Evolutionary conservation across 1,140 invertebrate species (phyloP).

Genomic region (Homarus americanus): DNA sequence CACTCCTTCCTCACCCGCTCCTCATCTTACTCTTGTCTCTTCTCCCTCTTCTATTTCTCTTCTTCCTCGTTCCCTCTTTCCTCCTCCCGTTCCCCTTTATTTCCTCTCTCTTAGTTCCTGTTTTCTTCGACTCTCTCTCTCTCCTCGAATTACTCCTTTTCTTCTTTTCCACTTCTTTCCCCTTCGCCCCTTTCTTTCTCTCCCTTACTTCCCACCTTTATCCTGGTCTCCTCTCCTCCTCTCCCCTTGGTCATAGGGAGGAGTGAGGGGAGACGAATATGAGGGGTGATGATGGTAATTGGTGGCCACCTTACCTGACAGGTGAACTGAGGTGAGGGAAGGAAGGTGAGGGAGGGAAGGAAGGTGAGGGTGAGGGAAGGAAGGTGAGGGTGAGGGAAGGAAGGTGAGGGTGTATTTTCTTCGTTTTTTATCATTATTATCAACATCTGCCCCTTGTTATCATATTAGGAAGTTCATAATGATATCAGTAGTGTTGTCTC

Average conservation of each 20-base stretch:
- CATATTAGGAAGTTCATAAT: too few relatives aligned
- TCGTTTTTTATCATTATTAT: too few relatives aligned
- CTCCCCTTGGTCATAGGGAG: not conserved
- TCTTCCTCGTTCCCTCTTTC: too few relatives aligned
- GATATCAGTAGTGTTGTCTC: too few relatives aligned
- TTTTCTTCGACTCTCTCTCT: not conserved
- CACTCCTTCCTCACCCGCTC: not conserved
- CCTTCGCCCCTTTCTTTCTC: slow-evolving; percentile 2
- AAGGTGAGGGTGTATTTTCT: too few relatives aligned
- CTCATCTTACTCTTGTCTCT: not conserved
- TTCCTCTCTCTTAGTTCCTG: not conserved
- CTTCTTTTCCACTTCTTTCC: not conserved
- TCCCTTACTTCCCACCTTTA: not conserved
- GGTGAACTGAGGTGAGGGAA: too few relatives aligned
- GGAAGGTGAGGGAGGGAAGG: not conserved
- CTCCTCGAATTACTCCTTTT: not conserved
- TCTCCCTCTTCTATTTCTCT: too few relatives aligned
- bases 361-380: not conserved
- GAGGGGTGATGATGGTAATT: too few relatives aligned
- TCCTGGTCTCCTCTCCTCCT: not conserved
- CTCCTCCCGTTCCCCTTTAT: not conserved
- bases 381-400: not conserved
- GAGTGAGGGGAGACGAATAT: too few relatives aligned
- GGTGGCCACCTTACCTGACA: too few relatives aligned
- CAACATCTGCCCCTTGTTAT: too few relatives aligned